These are phyloP conservation scores for Cnemophilus loriae DNA, from an alignment of 2,113 vertebrate species.

Conservation along the genomic window DNA sequence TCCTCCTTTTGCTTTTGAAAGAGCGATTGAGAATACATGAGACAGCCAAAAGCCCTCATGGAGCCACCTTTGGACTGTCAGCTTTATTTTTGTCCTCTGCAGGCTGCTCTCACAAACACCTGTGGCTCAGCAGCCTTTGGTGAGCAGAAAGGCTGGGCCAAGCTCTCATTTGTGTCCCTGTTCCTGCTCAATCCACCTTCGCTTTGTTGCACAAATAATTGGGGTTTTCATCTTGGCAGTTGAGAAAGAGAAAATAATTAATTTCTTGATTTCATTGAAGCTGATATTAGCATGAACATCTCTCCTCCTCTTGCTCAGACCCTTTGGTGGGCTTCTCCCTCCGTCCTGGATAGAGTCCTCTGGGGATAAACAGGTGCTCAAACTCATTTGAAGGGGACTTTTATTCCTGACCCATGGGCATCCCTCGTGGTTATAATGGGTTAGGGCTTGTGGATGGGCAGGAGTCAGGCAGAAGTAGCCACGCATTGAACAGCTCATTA, in stretches of 20 bases:
- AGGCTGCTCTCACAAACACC: neutral
- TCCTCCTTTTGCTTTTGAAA: neutral
- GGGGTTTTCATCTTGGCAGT: neutral
- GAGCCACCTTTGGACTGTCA: neutral
- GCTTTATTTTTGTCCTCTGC: neutral
- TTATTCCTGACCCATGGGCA: neutral
- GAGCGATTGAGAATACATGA: fast-evolving
- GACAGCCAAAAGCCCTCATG: neutral
- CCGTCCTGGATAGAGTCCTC: neutral
- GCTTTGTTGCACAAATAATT: neutral
- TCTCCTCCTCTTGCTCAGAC: neutral
- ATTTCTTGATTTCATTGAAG: neutral
- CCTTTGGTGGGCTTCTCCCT: neutral
- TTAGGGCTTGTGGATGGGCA: neutral
- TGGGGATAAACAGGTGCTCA: neutral
- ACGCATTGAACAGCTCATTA: neutral
- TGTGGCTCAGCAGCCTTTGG: neutral
- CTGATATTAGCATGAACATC: neutral
- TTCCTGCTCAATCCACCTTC: neutral
- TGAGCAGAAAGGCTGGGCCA: neutral
- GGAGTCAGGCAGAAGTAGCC: neutral
- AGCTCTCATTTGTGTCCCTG: neutral
- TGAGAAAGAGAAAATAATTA: neutral
- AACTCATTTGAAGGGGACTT: neutral
- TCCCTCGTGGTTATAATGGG: neutral